phyloP scores from a whole-genome alignment of 1,140 invertebrate genomes.

The Venustaconcha ellipsiformis region DNA sequence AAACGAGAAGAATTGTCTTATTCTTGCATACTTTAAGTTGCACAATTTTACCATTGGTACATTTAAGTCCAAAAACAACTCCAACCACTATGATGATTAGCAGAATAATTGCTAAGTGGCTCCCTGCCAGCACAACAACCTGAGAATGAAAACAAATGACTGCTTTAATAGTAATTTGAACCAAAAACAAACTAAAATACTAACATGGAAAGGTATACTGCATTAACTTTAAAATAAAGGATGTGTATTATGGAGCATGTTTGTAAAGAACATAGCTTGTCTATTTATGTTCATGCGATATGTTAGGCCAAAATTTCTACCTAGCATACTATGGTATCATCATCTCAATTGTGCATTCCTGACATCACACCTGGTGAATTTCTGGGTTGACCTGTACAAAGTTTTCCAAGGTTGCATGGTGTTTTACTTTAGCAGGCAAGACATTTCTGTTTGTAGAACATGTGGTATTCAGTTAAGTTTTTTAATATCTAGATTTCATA shows the following conservation, averaged over 20 bases:
- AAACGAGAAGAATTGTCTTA: constrained; percentile 57
- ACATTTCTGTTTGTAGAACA: too few relatives aligned
- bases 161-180: neutral
- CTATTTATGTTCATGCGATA: neutral
- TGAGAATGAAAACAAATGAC: constrained; percentile 22
- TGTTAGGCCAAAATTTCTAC: too few relatives aligned
- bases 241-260: constrained; percentile 13
- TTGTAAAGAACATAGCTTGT: neutral
- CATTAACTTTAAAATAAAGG: constrained; percentile 27
- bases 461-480: too few relatives aligned
- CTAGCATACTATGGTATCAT: too few relatives aligned
- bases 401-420: too few relatives aligned
- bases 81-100: constrained; percentile 46
- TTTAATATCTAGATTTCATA: too few relatives aligned
- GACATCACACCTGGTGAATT: too few relatives aligned
- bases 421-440: too few relatives aligned
- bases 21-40: constrained; percentile 49
- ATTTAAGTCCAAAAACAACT: constrained; percentile 33
- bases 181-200: neutral
- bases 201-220: neutral
- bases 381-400: too few relatives aligned
- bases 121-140: constrained; percentile 24
- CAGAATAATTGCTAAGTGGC: constrained; percentile 34
- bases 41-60: constrained; percentile 38
- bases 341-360: too few relatives aligned